These are phyloP conservation scores for Amazona finschi DNA, from an alignment of 2,797 vertebrate species.

Conservation along the genomic window DNA sequence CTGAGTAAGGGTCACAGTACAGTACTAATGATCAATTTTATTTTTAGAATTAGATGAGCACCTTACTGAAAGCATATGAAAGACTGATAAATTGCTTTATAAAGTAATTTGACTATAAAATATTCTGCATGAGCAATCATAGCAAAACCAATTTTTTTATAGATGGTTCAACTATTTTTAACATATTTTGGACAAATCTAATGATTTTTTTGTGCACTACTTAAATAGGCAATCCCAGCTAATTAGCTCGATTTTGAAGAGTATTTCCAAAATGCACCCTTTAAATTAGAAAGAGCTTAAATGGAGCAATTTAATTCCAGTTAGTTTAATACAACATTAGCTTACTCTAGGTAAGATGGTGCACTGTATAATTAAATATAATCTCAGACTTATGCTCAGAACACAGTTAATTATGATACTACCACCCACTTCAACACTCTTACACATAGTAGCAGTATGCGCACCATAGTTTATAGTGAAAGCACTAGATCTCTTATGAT, in stretches of 20 bases:
- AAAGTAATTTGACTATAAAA: background rate
- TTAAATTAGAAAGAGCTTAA: background rate
- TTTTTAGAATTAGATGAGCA: background rate
- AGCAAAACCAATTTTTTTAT: background rate
- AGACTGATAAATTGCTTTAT: background rate
- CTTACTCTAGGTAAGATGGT: background rate
- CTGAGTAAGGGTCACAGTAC: background rate
- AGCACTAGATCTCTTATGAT: background rate
- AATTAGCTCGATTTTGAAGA: background rate
- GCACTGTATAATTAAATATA: background rate
- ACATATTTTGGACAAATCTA: background rate
- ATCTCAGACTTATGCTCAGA: background rate
- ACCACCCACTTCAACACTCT: background rate
- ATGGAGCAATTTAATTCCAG: background rate
- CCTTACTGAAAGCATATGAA: background rate
- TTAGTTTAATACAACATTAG: background rate
- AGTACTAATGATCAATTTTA: background rate
- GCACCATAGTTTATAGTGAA: background rate
- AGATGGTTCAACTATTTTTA: background rate
- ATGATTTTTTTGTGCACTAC: background rate
- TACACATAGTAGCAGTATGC: background rate
- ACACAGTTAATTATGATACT: background rate
- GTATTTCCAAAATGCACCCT: background rate
- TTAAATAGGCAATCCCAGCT: background rate
- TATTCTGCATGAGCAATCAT: background rate